These are phyloP conservation scores for Azemiops feae DNA, from an alignment of 2,113 vertebrate genomes.

Conservation along the genomic window DNA sequence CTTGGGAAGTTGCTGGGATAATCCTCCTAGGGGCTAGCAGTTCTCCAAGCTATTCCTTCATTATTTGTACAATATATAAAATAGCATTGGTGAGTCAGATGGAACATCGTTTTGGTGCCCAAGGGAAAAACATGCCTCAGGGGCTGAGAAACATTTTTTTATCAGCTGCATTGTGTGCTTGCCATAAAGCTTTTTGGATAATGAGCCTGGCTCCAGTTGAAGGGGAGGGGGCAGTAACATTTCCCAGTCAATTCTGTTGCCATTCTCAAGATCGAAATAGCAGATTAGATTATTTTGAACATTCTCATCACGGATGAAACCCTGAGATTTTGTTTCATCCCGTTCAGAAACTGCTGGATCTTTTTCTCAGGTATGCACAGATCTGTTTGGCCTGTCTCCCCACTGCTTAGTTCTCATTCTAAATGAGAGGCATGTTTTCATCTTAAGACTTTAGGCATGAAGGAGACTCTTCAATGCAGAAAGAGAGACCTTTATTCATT, in stretches of 20 bases:
- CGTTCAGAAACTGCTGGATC: neutral
- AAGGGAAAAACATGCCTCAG: slow-evolving; percentile 20
- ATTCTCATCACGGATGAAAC: neutral
- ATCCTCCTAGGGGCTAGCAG: slow-evolving; percentile 51
- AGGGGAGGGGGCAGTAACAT: neutral
- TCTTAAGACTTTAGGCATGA: rapidly evolving
- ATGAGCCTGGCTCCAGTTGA: rapidly evolving
- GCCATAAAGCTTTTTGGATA: slow-evolving; percentile 35
- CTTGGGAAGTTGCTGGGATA: slow-evolving; percentile 49
- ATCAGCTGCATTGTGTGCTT: slow-evolving; percentile 8
- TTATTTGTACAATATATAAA: slow-evolving; percentile 53
- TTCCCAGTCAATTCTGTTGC: neutral
- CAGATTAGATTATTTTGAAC: neutral
- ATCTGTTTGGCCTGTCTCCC: neutral
- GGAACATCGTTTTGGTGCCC: slow-evolving; percentile 3
- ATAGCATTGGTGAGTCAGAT: slow-evolving; percentile 47
- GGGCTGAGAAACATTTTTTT: slow-evolving; percentile 44
- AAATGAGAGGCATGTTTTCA: neutral
- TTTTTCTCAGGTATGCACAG: neutral
- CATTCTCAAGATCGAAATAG: neutral
- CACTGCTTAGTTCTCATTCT: neutral
- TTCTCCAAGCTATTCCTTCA: slow-evolving; percentile 59
- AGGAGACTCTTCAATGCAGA: neutral
- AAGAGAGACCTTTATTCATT: neutral
- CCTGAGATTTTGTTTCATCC: neutral